phyloP scores from a whole-genome alignment of 2,113 vertebrate genomes.

The Aleadryas rufinucha region DNA sequence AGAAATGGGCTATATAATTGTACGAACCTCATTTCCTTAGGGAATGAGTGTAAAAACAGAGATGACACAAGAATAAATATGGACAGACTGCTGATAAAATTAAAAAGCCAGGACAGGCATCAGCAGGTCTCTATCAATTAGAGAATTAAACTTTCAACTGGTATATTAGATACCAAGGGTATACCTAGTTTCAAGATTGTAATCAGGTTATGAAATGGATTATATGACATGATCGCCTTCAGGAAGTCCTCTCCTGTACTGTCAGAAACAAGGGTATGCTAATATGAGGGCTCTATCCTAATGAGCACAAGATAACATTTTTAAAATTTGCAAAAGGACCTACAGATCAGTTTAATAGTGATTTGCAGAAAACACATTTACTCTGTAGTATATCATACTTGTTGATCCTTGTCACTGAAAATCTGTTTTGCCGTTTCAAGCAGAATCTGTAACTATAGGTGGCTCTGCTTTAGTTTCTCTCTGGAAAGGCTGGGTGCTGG shows the following conservation, averaged over 20 bases:
- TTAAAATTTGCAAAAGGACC: background rate
- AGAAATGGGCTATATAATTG: background rate
- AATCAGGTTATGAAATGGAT: conserved; percentile 6
- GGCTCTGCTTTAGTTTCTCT: background rate
- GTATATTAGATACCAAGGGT: background rate
- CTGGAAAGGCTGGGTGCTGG: background rate
- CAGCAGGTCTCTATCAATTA: conserved; percentile 3
- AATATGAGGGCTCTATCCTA: background rate
- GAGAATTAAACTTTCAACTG: conserved; percentile 1
- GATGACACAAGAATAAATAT: background rate
- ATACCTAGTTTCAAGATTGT: conserved; percentile 24
- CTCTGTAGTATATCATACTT: background rate
- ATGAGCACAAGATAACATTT: background rate
- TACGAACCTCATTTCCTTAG: background rate
- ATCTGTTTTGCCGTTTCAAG: background rate
- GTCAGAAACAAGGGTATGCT: background rate
- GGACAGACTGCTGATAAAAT: background rate
- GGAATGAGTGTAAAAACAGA: background rate
- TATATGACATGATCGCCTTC: background rate
- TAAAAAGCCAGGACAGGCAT: background rate
- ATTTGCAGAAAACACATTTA: background rate
- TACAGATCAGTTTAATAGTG: background rate
- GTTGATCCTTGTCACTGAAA: background rate
- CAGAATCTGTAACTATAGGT: background rate
- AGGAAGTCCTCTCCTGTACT: background rate